Evolutionary conservation across 2,888 invertebrate genomes (phyloP).

Genomic region (Melanotus villosus): DNA sequence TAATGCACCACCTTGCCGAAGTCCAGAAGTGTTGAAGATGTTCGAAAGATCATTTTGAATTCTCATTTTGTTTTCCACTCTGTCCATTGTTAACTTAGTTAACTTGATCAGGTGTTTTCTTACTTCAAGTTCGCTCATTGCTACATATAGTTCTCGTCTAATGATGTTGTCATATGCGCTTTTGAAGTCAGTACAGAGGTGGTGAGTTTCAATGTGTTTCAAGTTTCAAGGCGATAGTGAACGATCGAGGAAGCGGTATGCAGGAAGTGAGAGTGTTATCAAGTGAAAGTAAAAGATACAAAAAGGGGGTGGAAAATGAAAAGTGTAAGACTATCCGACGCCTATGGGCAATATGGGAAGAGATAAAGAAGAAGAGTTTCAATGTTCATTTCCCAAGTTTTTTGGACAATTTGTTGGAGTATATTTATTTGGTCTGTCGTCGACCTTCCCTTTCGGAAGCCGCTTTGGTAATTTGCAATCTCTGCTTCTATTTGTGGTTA

Average conservation of each 20-base stretch:
- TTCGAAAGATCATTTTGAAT: background rate
- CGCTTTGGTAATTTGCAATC: background rate
- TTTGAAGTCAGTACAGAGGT: too few species aligned
- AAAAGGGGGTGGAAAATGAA: too few species aligned
- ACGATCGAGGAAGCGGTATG: too few species aligned
- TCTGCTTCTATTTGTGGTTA: background rate
- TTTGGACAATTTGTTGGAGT: background rate
- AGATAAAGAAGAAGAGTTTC: too few species aligned
- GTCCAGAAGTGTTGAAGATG: background rate
- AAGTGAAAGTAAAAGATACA: too few species aligned
- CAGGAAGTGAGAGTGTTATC: too few species aligned
- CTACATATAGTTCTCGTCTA: background rate
- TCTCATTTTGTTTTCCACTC: background rate
- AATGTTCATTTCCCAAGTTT: conserved; percentile 4
- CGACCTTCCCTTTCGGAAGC: background rate
- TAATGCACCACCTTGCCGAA: background rate
- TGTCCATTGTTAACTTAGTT: too few species aligned
- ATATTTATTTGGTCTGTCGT: background rate
- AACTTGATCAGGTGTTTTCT: background rate
- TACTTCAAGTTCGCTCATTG: background rate
- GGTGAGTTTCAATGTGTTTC: too few species aligned
- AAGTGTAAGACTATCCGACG: too few species aligned
- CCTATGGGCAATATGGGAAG: too few species aligned
- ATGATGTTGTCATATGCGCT: background rate
- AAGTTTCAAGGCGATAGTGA: too few species aligned